These are phyloP conservation scores for Conomelus anceps DNA, from an alignment of 2,888 invertebrate genomes.

Conservation along the genomic window DNA sequence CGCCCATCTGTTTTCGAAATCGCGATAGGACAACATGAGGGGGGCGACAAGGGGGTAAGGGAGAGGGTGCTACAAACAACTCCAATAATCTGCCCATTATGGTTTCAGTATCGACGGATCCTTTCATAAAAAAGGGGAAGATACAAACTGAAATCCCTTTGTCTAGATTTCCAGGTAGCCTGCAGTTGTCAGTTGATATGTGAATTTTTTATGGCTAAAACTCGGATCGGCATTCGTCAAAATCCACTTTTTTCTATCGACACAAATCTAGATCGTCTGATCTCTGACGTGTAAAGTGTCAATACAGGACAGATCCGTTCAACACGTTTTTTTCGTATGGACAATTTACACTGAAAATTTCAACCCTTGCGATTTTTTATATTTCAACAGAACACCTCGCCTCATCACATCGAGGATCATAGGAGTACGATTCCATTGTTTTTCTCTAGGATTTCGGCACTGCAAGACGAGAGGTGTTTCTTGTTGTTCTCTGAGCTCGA, in stretches of 20 bases:
- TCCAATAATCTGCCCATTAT: constrained; percentile 7
- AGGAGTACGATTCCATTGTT: neutral
- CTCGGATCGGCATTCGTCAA: neutral
- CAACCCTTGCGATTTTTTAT: neutral
- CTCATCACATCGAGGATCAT: neutral
- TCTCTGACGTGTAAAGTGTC: neutral
- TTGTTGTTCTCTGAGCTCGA: neutral
- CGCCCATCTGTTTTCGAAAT: neutral
- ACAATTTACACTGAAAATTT: neutral
- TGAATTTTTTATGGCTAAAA: neutral
- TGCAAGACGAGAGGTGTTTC: neutral
- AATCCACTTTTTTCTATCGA: neutral
- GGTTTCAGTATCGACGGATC: constrained; percentile 6
- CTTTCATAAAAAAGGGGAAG: constrained; percentile 3
- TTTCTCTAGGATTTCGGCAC: neutral
- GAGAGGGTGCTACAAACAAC: neutral
- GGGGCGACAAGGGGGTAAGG: neutral
- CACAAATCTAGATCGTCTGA: neutral
- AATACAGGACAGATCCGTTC: neutral
- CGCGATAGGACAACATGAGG: neutral
- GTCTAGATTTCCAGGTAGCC: constrained; percentile 2
- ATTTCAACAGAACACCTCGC: neutral
- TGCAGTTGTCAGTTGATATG: neutral
- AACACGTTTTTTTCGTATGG: neutral
- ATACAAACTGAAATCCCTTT: neutral